A percentile compares a stretch with the other conserved stretches of the same genome.
phyloP scores from a whole-genome alignment of 2,888 invertebrate species.

The Acheta domesticus region DNA sequence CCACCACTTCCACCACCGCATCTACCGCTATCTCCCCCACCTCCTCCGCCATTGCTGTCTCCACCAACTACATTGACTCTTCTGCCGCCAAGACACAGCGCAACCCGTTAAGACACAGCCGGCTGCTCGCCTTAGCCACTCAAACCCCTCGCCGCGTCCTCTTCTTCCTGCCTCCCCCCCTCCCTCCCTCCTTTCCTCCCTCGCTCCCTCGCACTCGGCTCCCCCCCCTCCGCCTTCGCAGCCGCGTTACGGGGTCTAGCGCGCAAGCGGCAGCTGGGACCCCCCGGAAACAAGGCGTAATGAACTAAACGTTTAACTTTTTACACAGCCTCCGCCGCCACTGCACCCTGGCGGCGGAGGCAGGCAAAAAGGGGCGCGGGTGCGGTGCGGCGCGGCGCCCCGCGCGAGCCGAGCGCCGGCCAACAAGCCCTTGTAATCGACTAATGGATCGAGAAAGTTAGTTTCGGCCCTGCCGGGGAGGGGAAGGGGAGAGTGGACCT shows the following conservation, averaged over 20 bases:
- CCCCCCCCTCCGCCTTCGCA: not conserved
- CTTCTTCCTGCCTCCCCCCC: not conserved
- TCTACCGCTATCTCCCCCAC: too few relatives aligned
- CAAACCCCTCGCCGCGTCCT: too few relatives aligned
- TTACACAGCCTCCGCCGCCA: not conserved
- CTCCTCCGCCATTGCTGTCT: too few relatives aligned
- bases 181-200: not conserved
- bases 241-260: not conserved
- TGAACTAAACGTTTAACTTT: conserved; percentile 18
- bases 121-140: too few relatives aligned
- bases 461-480: not conserved
- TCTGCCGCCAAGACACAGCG: too few relatives aligned
- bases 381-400: too few relatives aligned
- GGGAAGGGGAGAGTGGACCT: too few relatives aligned
- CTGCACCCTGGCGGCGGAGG: not conserved
- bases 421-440: not conserved
- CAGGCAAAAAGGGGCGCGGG: not conserved
- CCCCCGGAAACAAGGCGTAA: not conserved
- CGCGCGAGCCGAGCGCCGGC: not conserved
- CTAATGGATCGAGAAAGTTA: conserved; percentile 18
- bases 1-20: too few relatives aligned
- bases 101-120: too few relatives aligned
- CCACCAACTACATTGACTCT: too few relatives aligned
- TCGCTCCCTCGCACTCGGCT: not conserved
- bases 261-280: not conserved